Percentiles rank a stretch among this genome's conserved stretches.
phyloP scores from a whole-genome alignment of 1,140 invertebrate species.

The Drosophila sp. region DNA sequence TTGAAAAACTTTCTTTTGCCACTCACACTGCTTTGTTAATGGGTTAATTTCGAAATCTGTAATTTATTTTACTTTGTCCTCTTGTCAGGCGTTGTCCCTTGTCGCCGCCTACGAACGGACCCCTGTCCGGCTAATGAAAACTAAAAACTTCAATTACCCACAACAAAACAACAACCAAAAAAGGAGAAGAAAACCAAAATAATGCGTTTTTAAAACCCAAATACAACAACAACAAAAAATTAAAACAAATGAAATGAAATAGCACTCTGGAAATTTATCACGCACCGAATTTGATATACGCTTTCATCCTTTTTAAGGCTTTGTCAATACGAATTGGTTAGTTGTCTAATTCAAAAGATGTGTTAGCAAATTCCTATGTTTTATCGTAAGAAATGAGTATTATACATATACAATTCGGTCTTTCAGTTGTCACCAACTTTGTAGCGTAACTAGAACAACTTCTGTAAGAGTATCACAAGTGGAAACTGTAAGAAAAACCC shows the following conservation, averaged over 20 bases:
- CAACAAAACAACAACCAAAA: slow-evolving; percentile 37
- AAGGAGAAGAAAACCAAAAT: slow-evolving; percentile 37
- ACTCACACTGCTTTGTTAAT: slow-evolving; percentile 31
- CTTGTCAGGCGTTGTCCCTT: slow-evolving; percentile 44
- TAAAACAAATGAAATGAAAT: background rate
- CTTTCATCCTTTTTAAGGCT: background rate
- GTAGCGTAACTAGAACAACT: background rate
- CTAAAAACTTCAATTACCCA: slow-evolving; percentile 82
- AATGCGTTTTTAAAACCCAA: slow-evolving; percentile 76
- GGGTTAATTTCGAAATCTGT: slow-evolving; percentile 56
- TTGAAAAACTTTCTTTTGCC: background rate
- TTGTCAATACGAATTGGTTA: no score
- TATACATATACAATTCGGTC: no score
- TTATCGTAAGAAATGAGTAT: no score
- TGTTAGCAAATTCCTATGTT: no score
- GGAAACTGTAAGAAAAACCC: slow-evolving; percentile 61
- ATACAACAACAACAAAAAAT: background rate
- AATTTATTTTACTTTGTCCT: slow-evolving; percentile 45
- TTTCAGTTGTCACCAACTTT: background rate
- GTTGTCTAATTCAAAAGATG: no score
- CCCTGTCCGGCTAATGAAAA: slow-evolving; percentile 73
- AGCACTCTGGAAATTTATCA: background rate
- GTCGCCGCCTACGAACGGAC: slow-evolving; percentile 35
- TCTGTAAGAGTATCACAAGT: slow-evolving; percentile 1
- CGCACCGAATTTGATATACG: background rate